Conservation (phyloP, 1,140 invertebrate species). For the Heliconius himera region DNA sequence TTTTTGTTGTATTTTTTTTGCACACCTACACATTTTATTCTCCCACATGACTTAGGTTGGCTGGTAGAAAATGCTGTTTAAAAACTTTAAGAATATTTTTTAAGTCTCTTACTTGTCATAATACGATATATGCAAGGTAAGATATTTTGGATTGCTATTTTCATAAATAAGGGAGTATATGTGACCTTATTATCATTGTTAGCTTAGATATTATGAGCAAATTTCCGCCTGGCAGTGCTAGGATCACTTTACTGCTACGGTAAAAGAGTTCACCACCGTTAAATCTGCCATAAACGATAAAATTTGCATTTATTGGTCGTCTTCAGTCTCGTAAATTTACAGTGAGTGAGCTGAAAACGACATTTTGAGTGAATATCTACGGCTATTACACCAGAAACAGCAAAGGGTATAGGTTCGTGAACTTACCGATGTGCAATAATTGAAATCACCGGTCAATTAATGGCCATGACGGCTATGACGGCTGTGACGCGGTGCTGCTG, state of each 20-base stretch:
- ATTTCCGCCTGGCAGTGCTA: slow-evolving; percentile 43
- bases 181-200: background rate
- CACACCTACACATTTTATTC: too few relatives aligned
- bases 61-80: too few relatives aligned
- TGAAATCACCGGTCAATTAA: slow-evolving; percentile 76
- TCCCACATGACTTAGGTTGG: too few relatives aligned
- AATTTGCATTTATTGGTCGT: slow-evolving; percentile 81
- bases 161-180: background rate
- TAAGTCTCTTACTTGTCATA: too few relatives aligned
- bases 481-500: slow-evolving; percentile 53
- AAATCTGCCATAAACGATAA: slow-evolving; percentile 80
- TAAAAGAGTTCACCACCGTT: slow-evolving; percentile 79
- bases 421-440: slow-evolving; percentile 69
- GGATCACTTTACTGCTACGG: slow-evolving; percentile 69
- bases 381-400: slow-evolving; percentile 59
- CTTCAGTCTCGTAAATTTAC: slow-evolving; percentile 75
- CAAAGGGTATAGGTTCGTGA: slow-evolving; percentile 51
- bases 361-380: slow-evolving; percentile 76
- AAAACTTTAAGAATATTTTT: too few relatives aligned
- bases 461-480: slow-evolving; percentile 51
- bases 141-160: background rate
- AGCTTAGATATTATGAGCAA: slow-evolving; percentile 26
- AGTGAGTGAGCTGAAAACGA: slow-evolving; percentile 73
- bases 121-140: background rate
- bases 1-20: too few relatives aligned